Base-by-base conservation (phyloP, 2,888 invertebrate species). In the Chydorus sphaericus region DNA sequence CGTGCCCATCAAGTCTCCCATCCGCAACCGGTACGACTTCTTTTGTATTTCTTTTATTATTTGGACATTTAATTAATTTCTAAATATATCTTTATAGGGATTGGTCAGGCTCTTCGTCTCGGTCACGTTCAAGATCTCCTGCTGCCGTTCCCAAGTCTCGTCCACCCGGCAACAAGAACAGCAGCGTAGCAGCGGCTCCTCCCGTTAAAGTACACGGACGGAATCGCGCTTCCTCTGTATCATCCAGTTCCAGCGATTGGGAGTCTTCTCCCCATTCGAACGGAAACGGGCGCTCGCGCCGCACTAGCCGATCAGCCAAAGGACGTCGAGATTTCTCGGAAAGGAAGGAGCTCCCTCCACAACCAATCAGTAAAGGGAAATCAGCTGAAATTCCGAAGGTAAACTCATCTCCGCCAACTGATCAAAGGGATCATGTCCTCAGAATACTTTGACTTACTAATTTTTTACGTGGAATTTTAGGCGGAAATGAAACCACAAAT, bases 81-180 rank as follows among this genome's bases (percentile, higher is more conserved):
- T 44, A 14, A 36, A 36, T 36, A 16, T 23, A 28, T 14, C 23
- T 6, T 37, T 18, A 50, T 38, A 38, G 31, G 53, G 23, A 54
- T 16, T 59, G 59, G 36, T 60, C 60, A 16, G 57, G 58, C 56
- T 58, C 59, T 10, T 61, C 61, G 1, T 60, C 60, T 1, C 44
- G 60, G 26, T 61, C 61, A 8, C 59, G 59, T 26, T 59, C 59
- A 14, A 59, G 55, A 50, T 61, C 61, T 10, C 58, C 58, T 8
- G 30, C 55, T 7, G n/a, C n/a, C n/a, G n/a, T n/a, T 59, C 60
- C 11, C 60, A 60, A 10, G 58, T 57, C 18, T 39, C 55, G 36
- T 57, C 60, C 18, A 39, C 29, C 58, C 23, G 26, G 54, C 30
- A 16, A 31, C 23, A 49, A 56, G 26, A 23, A 54, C 30, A 20